Evolutionary conservation across 2,888 invertebrate genomes (phyloP), one percentile per base, ranked within the genome.

Genomic region (Xestoiulus laeticollis): DNA sequence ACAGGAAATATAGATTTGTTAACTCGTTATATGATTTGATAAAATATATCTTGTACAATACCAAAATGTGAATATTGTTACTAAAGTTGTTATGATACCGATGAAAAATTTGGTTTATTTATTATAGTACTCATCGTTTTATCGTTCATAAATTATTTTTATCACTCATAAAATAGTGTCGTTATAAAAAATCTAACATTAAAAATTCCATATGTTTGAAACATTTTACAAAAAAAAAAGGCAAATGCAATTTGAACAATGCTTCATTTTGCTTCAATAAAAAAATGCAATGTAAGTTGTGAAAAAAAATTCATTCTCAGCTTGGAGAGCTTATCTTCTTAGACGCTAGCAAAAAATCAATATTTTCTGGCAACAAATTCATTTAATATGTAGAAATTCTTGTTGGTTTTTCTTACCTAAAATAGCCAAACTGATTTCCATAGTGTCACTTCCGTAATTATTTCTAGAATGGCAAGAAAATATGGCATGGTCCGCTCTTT

Each of bases 381-480:
- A 33, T 84, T 16, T 33, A n/a, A 6, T 48, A 48, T 48, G 26
- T 8, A 68, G 22, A 26, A 68, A 68, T 26, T 4, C 6, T 3
- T 85, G 33, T 1, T 16, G 19, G 43, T 85, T 22, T 32, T 22
- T 48, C 87, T 88, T 44, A 84, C 88, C 88, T 33, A 88, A 48
- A 33, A 88, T 59, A 19, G 83, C 48, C 30, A 88, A 87, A n/a
- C 14, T 44, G 33, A 88, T 88, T 44, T 30, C 26, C 86, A 87
- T 86, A 10, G 44, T 83, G 87, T 88, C 88, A 53, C 87, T 88
- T 38, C 89, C 89, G 83, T 78, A 89, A 78, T 85, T 78, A 85
- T 89, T 89, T n/a, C 87, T 43, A 12, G 87, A 88, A n/a, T 32
- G 68, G 59, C 89, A 89, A n/a, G 33, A 87, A 83, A 88, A 89